Evolutionary conservation across 2,113 vertebrate genomes (phyloP).

Genomic region (Gopherus evgoodei): DNA sequence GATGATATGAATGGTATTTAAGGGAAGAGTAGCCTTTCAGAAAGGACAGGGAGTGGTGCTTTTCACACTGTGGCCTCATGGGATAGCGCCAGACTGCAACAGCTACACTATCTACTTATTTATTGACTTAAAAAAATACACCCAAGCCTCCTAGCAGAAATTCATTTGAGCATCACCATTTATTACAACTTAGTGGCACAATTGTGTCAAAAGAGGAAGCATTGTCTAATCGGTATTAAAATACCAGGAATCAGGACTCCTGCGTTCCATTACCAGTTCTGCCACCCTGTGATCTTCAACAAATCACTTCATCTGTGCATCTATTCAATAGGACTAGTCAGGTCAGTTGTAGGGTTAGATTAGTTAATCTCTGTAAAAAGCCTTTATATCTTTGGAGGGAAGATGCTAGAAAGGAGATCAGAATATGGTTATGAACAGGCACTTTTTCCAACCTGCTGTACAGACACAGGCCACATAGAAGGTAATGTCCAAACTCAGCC

Average conservation of each 20-base stretch:
- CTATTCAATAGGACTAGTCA: not conserved
- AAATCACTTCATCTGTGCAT: not conserved
- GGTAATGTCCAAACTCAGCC: not conserved
- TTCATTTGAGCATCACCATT: not conserved
- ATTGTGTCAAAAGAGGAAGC: not conserved
- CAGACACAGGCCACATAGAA: fast-evolving
- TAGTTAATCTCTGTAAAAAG: not conserved
- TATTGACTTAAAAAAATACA: not conserved
- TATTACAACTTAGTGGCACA: not conserved
- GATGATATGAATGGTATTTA: not conserved
- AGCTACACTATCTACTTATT: not conserved
- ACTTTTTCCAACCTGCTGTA: not conserved
- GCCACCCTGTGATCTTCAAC: not conserved
- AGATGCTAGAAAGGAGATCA: not conserved
- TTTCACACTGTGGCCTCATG: not conserved
- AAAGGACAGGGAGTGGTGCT: fast-evolving
- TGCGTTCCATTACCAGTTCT: not conserved
- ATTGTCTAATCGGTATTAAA: not conserved
- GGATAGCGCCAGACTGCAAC: not conserved
- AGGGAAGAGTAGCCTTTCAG: not conserved
- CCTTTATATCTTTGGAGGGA: not conserved
- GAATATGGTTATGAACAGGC: fast-evolving
- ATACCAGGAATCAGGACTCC: not conserved
- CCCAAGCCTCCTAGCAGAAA: not conserved
- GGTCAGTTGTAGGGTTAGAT: not conserved